Percentiles rank a stretch among this genome's conserved stretches.
Conservation (phyloP, 2,888 invertebrate genomes). For the Meloe dianella region DNA sequence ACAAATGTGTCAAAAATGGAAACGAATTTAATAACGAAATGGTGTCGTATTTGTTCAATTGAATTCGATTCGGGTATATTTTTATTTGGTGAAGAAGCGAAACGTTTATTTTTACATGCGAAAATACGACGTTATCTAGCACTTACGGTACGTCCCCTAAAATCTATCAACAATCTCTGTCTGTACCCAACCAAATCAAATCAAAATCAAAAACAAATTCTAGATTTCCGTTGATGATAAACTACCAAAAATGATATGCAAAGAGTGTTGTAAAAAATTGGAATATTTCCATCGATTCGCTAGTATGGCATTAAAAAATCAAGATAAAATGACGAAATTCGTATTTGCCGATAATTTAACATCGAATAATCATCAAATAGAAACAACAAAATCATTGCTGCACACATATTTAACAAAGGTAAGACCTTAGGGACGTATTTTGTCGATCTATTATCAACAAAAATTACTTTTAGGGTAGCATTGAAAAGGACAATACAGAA, state of each 20-base stretch:
- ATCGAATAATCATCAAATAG: constrained; percentile 54
- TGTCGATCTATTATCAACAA: constrained; percentile 7
- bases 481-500: constrained; percentile 46
- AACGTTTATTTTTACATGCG: constrained; percentile 68
- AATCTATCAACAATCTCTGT: not conserved
- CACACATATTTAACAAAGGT: constrained; percentile 65
- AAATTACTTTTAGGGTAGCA: constrained; percentile 42
- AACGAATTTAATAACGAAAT: constrained; percentile 44
- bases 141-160: constrained; percentile 64
- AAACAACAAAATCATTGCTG: constrained; percentile 60
- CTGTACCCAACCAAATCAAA: constrained; percentile 6
- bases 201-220: constrained; percentile 35
- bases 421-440: constrained; percentile 35
- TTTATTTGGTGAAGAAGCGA: constrained; percentile 72
- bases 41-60: constrained; percentile 71
- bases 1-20: constrained; percentile 51
- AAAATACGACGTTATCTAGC: constrained; percentile 73
- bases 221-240: constrained; percentile 72
- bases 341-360: constrained; percentile 40
- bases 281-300: constrained; percentile 73
- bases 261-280: constrained; percentile 68
- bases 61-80: constrained; percentile 67
- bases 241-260: constrained; percentile 73
- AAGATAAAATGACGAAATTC: constrained; percentile 63
- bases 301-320: constrained; percentile 68